phyloP scores from a whole-genome alignment of 2,113 vertebrate genomes.

The Spizaetus ornatus region DNA sequence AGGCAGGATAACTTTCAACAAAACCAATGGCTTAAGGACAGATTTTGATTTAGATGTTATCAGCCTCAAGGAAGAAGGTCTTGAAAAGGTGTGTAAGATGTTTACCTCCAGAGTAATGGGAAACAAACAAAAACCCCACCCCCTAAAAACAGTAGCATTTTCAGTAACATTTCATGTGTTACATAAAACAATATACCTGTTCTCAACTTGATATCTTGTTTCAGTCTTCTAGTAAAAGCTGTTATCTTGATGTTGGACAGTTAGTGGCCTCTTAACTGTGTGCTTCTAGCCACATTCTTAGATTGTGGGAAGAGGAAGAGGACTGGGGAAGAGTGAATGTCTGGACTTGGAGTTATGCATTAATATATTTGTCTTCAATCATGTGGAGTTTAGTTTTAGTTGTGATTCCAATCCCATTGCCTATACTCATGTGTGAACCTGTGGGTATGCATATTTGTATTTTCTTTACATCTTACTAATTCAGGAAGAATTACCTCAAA shows the following conservation, averaged over 20 bases:
- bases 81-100: slow-evolving; percentile 87
- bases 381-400: not conserved
- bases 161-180: not conserved
- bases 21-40: slow-evolving; percentile 94
- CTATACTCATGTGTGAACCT: not conserved
- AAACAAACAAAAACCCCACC: not conserved
- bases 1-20: slow-evolving; percentile 97
- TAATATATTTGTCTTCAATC: not conserved
- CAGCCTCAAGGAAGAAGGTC: slow-evolving; percentile 95
- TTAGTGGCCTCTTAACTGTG: not conserved
- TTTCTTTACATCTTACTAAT: not conserved
- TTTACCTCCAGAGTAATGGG: not conserved
- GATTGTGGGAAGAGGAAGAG: not conserved
- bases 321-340: not conserved
- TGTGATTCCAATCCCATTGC: not conserved
- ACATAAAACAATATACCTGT: not conserved
- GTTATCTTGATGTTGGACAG: not conserved
- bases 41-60: slow-evolving; percentile 99
- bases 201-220: not conserved
- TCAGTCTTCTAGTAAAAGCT: not conserved
- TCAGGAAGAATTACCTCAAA: not conserved
- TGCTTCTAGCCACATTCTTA: not conserved
- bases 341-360: not conserved
- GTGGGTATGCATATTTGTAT: not conserved
- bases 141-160: not conserved